Evolutionary conservation across 2,888 invertebrate species (phyloP).

Genomic region (Chouioia cunea): DNA sequence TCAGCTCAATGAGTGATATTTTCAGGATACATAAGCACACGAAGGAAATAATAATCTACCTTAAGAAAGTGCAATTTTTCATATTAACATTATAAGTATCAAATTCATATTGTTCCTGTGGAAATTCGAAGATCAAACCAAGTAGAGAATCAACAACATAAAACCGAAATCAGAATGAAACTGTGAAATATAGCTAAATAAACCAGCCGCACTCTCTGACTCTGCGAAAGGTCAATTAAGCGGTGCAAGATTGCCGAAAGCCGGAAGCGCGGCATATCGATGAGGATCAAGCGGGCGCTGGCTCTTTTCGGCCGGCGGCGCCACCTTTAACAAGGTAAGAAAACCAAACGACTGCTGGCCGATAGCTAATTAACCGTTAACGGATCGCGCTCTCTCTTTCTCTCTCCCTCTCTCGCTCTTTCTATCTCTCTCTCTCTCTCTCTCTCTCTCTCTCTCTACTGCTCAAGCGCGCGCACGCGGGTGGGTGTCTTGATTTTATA

Average conservation of each 20-base stretch:
- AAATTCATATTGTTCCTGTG: too few relatives aligned
- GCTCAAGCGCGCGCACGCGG: too few relatives aligned
- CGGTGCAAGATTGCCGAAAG: constrained; percentile 1
- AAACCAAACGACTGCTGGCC: neutral
- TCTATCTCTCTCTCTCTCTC: neutral
- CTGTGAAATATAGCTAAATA: neutral
- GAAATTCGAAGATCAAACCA: neutral
- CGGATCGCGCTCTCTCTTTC: neutral
- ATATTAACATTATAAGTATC: neutral
- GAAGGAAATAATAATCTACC: too few relatives aligned
- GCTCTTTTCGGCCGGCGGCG: constrained; percentile 7
- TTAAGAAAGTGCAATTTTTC: too few relatives aligned
- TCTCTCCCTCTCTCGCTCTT: neutral
- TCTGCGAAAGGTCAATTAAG: neutral
- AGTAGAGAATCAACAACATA: neutral
- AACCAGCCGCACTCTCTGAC: constrained; percentile 10
- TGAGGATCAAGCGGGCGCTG: constrained; percentile 31
- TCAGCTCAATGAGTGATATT: too few relatives aligned
- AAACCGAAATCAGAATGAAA: constrained; percentile 12
- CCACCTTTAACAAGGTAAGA: constrained; percentile 15
- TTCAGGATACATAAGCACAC: too few relatives aligned
- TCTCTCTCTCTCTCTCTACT: too few relatives aligned
- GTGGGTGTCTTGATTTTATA: too few relatives aligned
- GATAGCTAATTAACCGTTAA: constrained; percentile 30
- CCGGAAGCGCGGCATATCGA: constrained; percentile 21